phyloP scores from a whole-genome alignment of 2,888 invertebrate genomes.

The Ceriagrion tenellum region DNA sequence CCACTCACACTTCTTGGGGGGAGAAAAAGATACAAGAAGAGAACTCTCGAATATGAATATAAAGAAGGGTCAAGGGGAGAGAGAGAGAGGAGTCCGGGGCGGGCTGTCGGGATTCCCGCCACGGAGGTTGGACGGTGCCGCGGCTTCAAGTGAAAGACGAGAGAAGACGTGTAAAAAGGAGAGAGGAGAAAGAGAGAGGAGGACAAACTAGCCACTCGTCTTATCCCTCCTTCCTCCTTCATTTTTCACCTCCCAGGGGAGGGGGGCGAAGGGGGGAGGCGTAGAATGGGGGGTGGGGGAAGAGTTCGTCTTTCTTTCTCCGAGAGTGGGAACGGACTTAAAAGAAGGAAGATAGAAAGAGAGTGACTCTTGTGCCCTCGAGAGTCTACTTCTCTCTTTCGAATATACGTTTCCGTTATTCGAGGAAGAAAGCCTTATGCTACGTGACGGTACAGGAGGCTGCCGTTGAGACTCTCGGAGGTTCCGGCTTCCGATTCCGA shows the following conservation, averaged over 20 bases:
- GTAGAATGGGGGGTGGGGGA: too few relatives aligned
- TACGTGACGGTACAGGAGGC: too few relatives aligned
- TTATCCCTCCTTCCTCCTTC: not conserved
- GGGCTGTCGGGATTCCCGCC: not conserved
- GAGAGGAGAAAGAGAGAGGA: not conserved
- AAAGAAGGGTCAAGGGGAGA: not conserved
- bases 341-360: not conserved
- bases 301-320: not conserved
- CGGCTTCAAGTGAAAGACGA: not conserved
- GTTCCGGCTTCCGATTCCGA: too few relatives aligned
- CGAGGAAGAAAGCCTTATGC: not conserved
- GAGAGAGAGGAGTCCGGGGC: too few relatives aligned
- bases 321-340: not conserved
- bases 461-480: too few relatives aligned
- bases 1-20: not conserved
- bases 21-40: not conserved
- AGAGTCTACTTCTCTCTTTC: not conserved
- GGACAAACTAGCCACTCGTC: constrained; percentile 24
- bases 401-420: not conserved
- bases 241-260: constrained; percentile 2
- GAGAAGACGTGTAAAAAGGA: not conserved
- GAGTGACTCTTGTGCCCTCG: not conserved
- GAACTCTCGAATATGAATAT: constrained; percentile 9
- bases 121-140: not conserved
- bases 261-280: too few relatives aligned